These are phyloP conservation scores for Megathymus violae DNA, from an alignment of 1,140 invertebrate genomes.

Conservation along the genomic window DNA sequence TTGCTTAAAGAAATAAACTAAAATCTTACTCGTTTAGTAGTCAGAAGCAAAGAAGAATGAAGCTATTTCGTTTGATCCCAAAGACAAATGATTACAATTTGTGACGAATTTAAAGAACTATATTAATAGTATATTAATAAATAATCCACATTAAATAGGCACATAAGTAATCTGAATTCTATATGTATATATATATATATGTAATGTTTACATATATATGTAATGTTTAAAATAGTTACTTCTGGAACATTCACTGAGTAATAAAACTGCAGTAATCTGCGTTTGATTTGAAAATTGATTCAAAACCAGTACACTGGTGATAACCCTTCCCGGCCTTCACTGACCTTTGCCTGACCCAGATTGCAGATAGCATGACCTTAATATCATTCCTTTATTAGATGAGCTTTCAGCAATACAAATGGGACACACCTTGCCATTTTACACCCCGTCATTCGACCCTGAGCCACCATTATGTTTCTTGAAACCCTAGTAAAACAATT, in stretches of 20 bases:
- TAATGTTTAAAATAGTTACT: background rate
- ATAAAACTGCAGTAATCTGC: slow-evolving; percentile 1
- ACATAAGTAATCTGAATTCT: too few relatives aligned
- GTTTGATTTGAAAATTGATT: slow-evolving; percentile 19
- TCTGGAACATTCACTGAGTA: background rate
- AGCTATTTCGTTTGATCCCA: too few relatives aligned
- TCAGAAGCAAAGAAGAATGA: too few relatives aligned
- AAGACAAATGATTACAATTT: too few relatives aligned
- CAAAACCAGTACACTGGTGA: slow-evolving; percentile 11
- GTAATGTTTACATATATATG: too few relatives aligned
- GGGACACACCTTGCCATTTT: slow-evolving; percentile 58
- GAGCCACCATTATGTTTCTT: slow-evolving; percentile 10
- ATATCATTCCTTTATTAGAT: slow-evolving; percentile 44
- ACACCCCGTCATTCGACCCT: slow-evolving; percentile 48
- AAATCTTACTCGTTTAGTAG: too few relatives aligned
- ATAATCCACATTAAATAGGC: too few relatives aligned
- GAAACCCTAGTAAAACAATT: too few relatives aligned
- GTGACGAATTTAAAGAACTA: too few relatives aligned
- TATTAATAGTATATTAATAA: too few relatives aligned
- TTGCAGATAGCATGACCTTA: slow-evolving; percentile 46
- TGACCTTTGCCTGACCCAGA: slow-evolving; percentile 47
- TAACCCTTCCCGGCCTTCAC: slow-evolving; percentile 30
- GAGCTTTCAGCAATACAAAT: slow-evolving; percentile 37
- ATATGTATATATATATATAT: too few relatives aligned
- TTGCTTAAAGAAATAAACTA: too few relatives aligned